Evolutionary conservation across 2,888 invertebrate species (phyloP), one percentile per base, ranked within the genome.

Genomic region (Stegana nigrithorax): DNA sequence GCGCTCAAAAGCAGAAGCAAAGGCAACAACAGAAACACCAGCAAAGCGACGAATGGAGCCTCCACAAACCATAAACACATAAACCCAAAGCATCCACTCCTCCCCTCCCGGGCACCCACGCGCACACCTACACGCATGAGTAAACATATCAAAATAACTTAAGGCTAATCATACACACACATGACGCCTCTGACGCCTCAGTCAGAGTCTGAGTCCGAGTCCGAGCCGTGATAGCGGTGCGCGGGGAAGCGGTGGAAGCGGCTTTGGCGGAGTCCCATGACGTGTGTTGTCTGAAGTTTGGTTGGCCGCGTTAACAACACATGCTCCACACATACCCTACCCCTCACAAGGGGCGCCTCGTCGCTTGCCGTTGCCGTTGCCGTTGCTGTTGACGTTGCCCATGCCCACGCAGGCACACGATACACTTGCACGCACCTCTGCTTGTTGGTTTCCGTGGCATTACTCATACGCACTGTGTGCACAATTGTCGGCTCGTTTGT

Each of bases 81-180:
- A 53, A 25, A 14, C 25, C 23, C 25, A 26, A 17, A 29, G 6
- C 14, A 39, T 26, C 14, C 12, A 36, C 14, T 17, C 27, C 19
- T 10, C 6, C 6, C 29, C 6, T 29, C 10, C 6, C 6, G 6
- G 2, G 6, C 21, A 8, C 21, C 21, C 10, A 17, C 26, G 8
- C 25, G 12, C 6, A 42, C 32, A 4, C 14, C 36, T 25, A 14
- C 36, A 19, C 36, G 21, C 53, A 55, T 55, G 32, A 21, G 36
- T 32, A 55, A 55, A 55, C 53, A 55, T 45, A 64, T 60, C 53
- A 55, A 55, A 55, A 55, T 55, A 55, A 55, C 53, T 55, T 14
- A 14, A 19, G 53, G 53, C 53, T 55, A 32, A 32, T 55, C 32
- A 53, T 21, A 39, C 44, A 53, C 56, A 68, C 50, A 26, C 26